Percentiles rank a stretch among this genome's conserved stretches.
phyloP scores from a whole-genome alignment of 2,113 vertebrate species.

The Neodon shergylaensis region DNA sequence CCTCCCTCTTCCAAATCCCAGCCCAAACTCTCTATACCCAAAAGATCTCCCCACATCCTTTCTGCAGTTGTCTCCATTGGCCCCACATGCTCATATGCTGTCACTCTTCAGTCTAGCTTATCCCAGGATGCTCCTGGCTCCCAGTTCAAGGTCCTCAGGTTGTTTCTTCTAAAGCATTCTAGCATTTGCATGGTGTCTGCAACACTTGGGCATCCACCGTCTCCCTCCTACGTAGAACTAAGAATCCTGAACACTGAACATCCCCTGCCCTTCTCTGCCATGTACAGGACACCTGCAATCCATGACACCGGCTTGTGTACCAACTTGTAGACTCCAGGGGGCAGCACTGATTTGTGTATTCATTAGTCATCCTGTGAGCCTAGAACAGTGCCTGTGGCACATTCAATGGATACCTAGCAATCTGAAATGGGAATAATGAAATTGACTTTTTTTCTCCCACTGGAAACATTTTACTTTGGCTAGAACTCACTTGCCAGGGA shows the following conservation, averaged over 20 bases:
- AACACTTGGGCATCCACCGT: background rate
- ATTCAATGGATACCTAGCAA: background rate
- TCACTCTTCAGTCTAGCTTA: background rate
- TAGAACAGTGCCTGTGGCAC: background rate
- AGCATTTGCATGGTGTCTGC: background rate
- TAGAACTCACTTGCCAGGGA: background rate
- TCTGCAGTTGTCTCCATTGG: background rate
- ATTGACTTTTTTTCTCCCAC: background rate
- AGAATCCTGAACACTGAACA: background rate
- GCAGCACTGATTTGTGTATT: background rate
- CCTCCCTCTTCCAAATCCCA: background rate
- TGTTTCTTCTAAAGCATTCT: background rate
- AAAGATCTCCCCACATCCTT: background rate
- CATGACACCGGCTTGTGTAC: background rate
- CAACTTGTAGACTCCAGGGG: background rate
- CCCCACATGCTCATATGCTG: no score
- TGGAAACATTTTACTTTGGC: background rate
- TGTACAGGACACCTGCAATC: background rate
- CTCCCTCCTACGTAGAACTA: background rate
- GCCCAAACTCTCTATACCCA: background rate
- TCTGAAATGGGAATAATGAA: background rate
- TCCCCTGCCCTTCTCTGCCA: background rate
- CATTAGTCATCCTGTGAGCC: background rate
- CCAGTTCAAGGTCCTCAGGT: background rate
- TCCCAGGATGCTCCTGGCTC: background rate